Evolutionary conservation across 1,140 invertebrate genomes (phyloP), one percentile per base, ranked within the genome.

Genomic region (Drosophila repleta): DNA sequence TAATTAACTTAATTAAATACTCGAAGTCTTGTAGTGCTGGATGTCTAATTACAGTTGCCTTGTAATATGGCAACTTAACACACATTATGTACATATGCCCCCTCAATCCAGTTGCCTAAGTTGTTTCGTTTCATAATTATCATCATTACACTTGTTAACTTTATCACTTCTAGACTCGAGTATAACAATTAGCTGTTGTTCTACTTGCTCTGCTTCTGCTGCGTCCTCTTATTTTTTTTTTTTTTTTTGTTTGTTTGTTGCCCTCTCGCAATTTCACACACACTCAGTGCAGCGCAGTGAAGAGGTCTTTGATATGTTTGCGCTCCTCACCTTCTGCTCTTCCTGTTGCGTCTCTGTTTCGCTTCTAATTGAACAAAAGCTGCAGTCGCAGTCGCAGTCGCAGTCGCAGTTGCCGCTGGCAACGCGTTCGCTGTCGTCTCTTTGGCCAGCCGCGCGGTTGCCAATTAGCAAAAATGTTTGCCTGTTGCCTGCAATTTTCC

Each of bases 331-430:
- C 21, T n/a, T 39, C 20, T 4, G 2, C 43, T 15, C 20, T 32
- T 24, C 26, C n/a, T 41, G 39, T 8, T 17, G 17, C 49, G 41
- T 53, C 57, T 68, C 57, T 64, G 55, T 64, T 78, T 75, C 46
- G 78, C 64, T 87, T 87, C 78, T 87, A 87, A 85, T 87, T 85
- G 82, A 78, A 81, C 58, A 85, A 77, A 77, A 66, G 69, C 52
- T 49, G 60, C 43, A 35, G 39, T 61, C 26, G 65, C 57, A 21
- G 56, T 35, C 55, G 60, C 43, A 35, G 39, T 61, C 26, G 65
- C 57, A 21, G 56, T 35, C 55, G 35, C 21, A 26, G 60, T 26
- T 5, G 49, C 20, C 24, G 55, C 24, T 58, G 26, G 37, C 68
- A 37, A 45, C 62, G 37, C 20, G 15, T 18, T 15, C 52, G 53